phyloP scores from a whole-genome alignment of 1,140 invertebrate genomes.

The Idris sp. region DNA sequence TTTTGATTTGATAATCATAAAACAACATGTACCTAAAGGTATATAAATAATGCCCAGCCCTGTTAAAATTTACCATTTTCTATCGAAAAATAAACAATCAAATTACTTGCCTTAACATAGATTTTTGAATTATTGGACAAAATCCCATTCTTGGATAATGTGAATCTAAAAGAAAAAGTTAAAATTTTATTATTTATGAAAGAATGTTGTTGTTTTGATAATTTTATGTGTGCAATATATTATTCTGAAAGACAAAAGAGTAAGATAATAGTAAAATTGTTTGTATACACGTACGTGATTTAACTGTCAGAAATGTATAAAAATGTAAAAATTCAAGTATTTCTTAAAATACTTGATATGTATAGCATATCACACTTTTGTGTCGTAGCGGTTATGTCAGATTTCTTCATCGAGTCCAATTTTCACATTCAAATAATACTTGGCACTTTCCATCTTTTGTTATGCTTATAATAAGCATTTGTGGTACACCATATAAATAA shows the following conservation, averaged over 20 bases:
- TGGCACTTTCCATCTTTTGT: constrained; percentile 5
- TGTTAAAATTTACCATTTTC: background rate
- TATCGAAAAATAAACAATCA: background rate
- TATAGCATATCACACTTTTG: constrained; percentile 36
- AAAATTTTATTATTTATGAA: background rate
- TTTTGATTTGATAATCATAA: too few species aligned
- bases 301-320: constrained; percentile 1
- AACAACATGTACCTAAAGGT: too few species aligned
- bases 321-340: constrained; percentile 16
- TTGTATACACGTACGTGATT: too few species aligned
- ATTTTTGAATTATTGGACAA: constrained; percentile 45
- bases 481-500: constrained; percentile 6
- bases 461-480: background rate
- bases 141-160: constrained; percentile 43
- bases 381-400: constrained; percentile 55
- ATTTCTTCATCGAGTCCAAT: constrained; percentile 20
- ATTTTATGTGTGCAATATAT: too few species aligned
- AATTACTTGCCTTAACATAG: constrained; percentile 42
- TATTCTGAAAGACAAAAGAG: too few species aligned
- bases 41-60: constrained; percentile 14
- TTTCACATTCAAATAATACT: constrained; percentile 28
- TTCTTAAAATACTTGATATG: constrained; percentile 30
- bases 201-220: too few species aligned
- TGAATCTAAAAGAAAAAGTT: constrained; percentile 31
- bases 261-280: too few species aligned